phyloP scores from a whole-genome alignment of 2,888 invertebrate genomes.

The Scaptomyza parva region DNA sequence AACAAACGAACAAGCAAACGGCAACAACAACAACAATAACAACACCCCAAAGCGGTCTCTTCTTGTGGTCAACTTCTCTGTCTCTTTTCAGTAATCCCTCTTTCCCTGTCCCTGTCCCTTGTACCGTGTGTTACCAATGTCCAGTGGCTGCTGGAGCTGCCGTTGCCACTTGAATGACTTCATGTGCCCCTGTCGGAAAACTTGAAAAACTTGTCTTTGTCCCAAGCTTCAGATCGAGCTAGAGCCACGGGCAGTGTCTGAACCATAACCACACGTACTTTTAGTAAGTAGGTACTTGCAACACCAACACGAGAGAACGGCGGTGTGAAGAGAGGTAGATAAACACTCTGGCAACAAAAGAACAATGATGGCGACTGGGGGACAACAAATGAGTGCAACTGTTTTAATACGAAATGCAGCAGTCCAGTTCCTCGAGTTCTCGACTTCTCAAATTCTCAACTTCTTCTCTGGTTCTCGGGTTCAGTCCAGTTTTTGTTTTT shows the following conservation, averaged over 20 bases:
- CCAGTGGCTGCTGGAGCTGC: conserved; percentile 51
- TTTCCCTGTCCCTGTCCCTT: conserved; percentile 23
- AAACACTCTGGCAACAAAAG: conserved; percentile 42
- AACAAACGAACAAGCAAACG: conserved; percentile 35
- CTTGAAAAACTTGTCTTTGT: conserved; percentile 79
- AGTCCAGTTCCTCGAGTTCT: conserved; percentile 36
- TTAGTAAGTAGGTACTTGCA: conserved; percentile 52
- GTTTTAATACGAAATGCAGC: conserved; percentile 66
- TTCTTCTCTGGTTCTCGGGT: conserved; percentile 27
- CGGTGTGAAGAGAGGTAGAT: conserved; percentile 30
- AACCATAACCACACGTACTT: conserved; percentile 62
- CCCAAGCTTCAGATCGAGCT: conserved; percentile 25
- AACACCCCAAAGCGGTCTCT: conserved; percentile 30
- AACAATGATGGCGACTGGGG: conserved; percentile 60
- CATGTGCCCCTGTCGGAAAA: conserved; percentile 75
- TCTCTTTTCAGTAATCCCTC: conserved; percentile 4
- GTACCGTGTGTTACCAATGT: conserved; percentile 26
- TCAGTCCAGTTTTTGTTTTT: conserved; percentile 44
- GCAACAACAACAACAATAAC: conserved; percentile 20
- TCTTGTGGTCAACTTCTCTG: conserved; percentile 61
- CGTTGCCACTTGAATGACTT: conserved; percentile 77
- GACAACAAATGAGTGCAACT: conserved; percentile 76
- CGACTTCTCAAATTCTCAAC: conserved; percentile 15
- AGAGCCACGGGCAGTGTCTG: conserved; percentile 40
- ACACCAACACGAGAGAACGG: conserved; percentile 14